Evolutionary conservation across 2,113 vertebrate genomes (phyloP).

Genomic region (Diphyllodes magnificus): DNA sequence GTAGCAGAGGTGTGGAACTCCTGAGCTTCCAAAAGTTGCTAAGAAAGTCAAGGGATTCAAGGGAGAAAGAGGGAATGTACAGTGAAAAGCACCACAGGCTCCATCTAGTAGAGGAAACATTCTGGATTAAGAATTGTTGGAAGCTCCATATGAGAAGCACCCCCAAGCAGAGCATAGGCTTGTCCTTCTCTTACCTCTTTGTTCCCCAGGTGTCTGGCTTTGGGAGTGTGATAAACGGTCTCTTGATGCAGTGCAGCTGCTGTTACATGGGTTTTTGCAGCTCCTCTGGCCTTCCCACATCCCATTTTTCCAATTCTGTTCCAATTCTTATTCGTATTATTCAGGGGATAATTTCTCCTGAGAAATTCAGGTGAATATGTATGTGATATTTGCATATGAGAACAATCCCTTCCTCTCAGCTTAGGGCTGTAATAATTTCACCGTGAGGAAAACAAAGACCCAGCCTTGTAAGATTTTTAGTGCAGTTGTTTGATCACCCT

Average conservation of each 20-base stretch:
- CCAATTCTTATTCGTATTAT: neutral
- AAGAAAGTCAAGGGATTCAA: accelerated
- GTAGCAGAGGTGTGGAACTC: neutral
- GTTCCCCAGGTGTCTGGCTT: neutral
- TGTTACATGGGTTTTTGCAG: neutral
- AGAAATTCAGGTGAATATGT: neutral
- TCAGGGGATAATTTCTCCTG: neutral
- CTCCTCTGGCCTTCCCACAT: neutral
- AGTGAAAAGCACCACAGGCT: neutral
- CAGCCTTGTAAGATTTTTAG: neutral
- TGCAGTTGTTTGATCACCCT: neutral
- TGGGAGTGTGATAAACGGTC: accelerated
- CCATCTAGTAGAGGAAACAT: neutral
- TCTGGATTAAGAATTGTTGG: neutral
- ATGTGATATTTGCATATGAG: neutral
- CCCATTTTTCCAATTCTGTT: neutral
- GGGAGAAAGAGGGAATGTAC: neutral
- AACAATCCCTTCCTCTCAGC: neutral
- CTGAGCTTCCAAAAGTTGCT: accelerated
- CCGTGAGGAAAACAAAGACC: neutral
- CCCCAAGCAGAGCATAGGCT: neutral
- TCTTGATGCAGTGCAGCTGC: neutral
- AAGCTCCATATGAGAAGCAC: accelerated
- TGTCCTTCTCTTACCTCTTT: neutral
- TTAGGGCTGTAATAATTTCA: neutral